Evolutionary conservation across 2,888 invertebrate species (phyloP).

Genomic region (Tryphoninae sp.): DNA sequence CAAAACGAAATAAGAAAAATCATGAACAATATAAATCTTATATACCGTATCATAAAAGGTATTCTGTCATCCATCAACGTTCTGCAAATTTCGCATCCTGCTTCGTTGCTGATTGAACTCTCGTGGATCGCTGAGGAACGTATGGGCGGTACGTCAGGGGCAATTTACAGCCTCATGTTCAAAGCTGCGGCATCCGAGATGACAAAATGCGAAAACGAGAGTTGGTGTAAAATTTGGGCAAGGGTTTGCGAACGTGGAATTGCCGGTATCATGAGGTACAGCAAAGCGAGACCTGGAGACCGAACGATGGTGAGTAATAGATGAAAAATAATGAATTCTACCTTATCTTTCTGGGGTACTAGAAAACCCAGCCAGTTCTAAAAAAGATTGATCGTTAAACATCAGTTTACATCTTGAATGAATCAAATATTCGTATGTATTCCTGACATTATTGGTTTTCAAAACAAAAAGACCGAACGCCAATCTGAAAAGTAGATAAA

Average conservation of each 20-base stretch:
- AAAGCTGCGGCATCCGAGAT: slow-evolving; percentile 84
- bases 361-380: no score
- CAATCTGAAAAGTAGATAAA: no score
- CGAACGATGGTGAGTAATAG: slow-evolving; percentile 86
- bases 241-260: slow-evolving; percentile 83
- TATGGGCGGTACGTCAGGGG: slow-evolving; percentile 92
- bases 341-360: no score
- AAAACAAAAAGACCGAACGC: no score
- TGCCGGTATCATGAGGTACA: slow-evolving; percentile 86
- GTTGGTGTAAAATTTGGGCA: slow-evolving; percentile 81
- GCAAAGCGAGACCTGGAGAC: slow-evolving; percentile 88
- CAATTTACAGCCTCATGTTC: slow-evolving; percentile 89
- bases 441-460: no score
- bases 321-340: no score
- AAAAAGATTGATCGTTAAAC: no score
- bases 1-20: background rate
- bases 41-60: slow-evolving; percentile 65
- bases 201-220: slow-evolving; percentile 38
- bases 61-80: slow-evolving; percentile 69
- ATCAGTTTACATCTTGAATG: no score
- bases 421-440: no score
- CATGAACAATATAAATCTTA: background rate
- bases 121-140: slow-evolving; percentile 86
- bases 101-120: slow-evolving; percentile 82
- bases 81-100: slow-evolving; percentile 77